phyloP scores from a whole-genome alignment of 1,140 invertebrate species.

The Eumeta japonica region DNA sequence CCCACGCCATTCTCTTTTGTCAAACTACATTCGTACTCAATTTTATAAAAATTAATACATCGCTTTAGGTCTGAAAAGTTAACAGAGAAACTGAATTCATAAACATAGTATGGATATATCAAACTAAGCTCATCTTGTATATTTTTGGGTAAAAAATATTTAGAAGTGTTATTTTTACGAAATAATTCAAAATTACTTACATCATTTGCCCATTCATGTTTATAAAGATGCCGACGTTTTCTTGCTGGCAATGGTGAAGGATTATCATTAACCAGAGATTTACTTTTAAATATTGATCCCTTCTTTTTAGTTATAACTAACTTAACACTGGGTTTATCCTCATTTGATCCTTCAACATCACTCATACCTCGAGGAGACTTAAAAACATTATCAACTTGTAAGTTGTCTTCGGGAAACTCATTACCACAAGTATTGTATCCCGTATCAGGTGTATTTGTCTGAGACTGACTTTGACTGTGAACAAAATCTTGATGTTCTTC shows the following conservation, averaged over 20 bases:
- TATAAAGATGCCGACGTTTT: slow-evolving; percentile 79
- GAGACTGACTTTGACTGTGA: too few species aligned
- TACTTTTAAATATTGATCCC: slow-evolving; percentile 86
- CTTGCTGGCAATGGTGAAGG: slow-evolving; percentile 59
- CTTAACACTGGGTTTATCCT: slow-evolving; percentile 60
- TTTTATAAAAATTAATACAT: too few species aligned
- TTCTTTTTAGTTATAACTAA: slow-evolving; percentile 74
- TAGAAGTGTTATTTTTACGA: slow-evolving; percentile 2
- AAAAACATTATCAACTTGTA: slow-evolving; percentile 44
- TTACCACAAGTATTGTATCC: slow-evolving; percentile 46
- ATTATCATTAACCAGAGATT: slow-evolving; percentile 69
- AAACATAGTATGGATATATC: too few species aligned
- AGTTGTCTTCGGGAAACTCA: slow-evolving; percentile 44
- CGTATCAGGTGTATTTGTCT: too few species aligned
- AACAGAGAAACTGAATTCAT: too few species aligned
- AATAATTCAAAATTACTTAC: slow-evolving; percentile 36
- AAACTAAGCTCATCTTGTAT: too few species aligned
- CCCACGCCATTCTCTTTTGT: too few species aligned
- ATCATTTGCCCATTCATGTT: slow-evolving; percentile 83
- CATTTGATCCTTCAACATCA: slow-evolving; percentile 35
- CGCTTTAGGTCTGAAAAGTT: too few species aligned
- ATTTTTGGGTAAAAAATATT: too few species aligned
- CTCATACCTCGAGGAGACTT: slow-evolving; percentile 41
- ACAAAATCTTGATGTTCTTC: too few species aligned
- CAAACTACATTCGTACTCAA: too few species aligned